Conservation (phyloP, 1,140 invertebrate genomes). For the Heliconius himera region DNA sequence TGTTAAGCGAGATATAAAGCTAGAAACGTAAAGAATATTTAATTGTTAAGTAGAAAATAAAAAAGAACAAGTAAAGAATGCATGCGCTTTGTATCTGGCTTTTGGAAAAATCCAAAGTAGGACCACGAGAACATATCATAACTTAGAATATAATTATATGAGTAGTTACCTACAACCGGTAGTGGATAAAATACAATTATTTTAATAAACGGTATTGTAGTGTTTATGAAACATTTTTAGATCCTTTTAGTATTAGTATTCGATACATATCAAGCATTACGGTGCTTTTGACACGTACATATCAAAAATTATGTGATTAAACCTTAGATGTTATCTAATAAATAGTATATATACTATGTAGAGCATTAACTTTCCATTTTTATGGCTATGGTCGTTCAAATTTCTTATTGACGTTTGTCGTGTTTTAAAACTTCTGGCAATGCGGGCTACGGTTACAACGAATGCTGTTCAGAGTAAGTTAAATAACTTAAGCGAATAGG, state of each 20-base stretch:
- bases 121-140: constrained; percentile 78
- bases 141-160: constrained; percentile 64
- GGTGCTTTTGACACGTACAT: constrained; percentile 58
- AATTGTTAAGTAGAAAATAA: constrained; percentile 54
- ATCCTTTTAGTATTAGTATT: constrained; percentile 56
- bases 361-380: constrained; percentile 25
- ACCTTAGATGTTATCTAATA: constrained; percentile 54
- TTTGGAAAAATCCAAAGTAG: constrained; percentile 75
- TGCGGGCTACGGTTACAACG: constrained; percentile 74
- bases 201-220: constrained; percentile 77
- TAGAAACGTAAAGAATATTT: constrained; percentile 55
- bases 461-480: constrained; percentile 41
- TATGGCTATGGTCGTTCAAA: constrained; percentile 34
- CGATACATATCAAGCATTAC: constrained; percentile 67
- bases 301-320: constrained; percentile 74
- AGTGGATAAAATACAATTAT: constrained; percentile 76
- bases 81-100: constrained; percentile 80
- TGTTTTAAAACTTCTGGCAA: constrained; percentile 66
- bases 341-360: constrained; percentile 24
- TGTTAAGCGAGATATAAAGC: constrained; percentile 77
- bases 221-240: constrained; percentile 73
- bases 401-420: constrained; percentile 23
- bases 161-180: constrained; percentile 43
- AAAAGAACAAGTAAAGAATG: constrained; percentile 70
- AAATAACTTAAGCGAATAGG: background rate